phyloP scores from a whole-genome alignment of 1,140 invertebrate species.

The Bursaphelenchus mucronatus region DNA sequence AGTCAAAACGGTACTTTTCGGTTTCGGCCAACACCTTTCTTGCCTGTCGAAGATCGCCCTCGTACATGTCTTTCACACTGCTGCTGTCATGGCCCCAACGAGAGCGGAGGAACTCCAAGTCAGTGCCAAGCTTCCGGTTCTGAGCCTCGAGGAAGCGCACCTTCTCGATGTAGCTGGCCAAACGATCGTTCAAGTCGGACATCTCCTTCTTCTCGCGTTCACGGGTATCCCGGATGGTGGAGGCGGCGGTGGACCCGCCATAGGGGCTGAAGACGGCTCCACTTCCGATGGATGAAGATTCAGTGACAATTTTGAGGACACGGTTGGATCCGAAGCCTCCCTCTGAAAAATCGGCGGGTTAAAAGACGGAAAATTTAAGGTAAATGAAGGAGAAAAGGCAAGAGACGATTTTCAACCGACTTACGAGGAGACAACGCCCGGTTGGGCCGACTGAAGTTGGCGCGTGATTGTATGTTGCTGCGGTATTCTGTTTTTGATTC shows the following conservation, averaged over 20 bases:
- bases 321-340: constrained; percentile 34
- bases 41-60: constrained; percentile 62
- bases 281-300: constrained; percentile 50
- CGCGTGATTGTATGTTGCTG: constrained; percentile 50
- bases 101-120: constrained; percentile 62
- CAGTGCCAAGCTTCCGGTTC: constrained; percentile 63
- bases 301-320: constrained; percentile 58
- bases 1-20: constrained; percentile 34
- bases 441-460: constrained; percentile 45
- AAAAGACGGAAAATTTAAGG: not conserved
- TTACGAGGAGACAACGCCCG: constrained; percentile 31
- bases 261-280: constrained; percentile 41
- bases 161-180: constrained; percentile 65
- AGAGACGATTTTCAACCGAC: not conserved
- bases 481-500: constrained; percentile 51
- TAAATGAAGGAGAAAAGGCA: not conserved
- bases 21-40: constrained; percentile 43
- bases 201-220: constrained; percentile 65
- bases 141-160: constrained; percentile 65
- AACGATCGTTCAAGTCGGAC: constrained; percentile 64
- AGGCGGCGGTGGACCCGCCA: constrained; percentile 56
- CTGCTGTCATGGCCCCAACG: constrained; percentile 64
- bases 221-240: constrained; percentile 61
- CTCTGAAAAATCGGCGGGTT: not conserved
- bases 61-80: constrained; percentile 64